Conservation (phyloP, 2,113 vertebrate genomes). For the Neodontobutis hainanensis region DNA sequence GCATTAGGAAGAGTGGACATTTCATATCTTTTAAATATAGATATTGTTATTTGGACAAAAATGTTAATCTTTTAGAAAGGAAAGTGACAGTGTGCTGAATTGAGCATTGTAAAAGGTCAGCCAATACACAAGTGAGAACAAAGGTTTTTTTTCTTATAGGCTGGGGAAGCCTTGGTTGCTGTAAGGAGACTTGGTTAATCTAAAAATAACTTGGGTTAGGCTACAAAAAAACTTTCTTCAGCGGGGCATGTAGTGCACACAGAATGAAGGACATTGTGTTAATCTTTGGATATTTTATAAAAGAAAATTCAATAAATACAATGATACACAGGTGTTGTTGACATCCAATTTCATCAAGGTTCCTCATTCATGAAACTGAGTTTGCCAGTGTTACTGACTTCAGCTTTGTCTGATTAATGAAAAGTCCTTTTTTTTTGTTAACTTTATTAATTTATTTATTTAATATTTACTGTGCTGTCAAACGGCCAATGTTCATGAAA, state of each 20-base stretch:
- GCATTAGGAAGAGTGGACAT: no score
- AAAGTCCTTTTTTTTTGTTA: background rate
- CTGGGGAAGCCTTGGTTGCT: background rate
- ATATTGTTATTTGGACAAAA: background rate
- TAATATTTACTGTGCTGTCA: background rate
- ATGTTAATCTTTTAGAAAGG: no score
- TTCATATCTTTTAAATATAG: background rate
- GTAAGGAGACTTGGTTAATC: background rate
- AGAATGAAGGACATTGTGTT: constrained; percentile 2
- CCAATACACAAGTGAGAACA: no score
- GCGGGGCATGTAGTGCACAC: background rate
- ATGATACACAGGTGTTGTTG: background rate
- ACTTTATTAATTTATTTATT: no score
- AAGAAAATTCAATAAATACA: constrained; percentile 10
- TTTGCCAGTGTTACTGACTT: background rate
- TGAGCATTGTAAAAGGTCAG: no score
- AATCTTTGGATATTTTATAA: background rate
- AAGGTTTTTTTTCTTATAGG: background rate
- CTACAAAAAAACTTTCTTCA: no score
- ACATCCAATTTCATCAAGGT: constrained; percentile 14
- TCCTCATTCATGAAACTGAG: background rate
- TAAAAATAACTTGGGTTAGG: background rate
- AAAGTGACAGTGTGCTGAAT: no score
- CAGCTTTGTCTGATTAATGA: background rate
- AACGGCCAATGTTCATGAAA: background rate